Evolutionary conservation across 1,140 invertebrate genomes (phyloP).

Genomic region (Ceratosolen solmsi): DNA sequence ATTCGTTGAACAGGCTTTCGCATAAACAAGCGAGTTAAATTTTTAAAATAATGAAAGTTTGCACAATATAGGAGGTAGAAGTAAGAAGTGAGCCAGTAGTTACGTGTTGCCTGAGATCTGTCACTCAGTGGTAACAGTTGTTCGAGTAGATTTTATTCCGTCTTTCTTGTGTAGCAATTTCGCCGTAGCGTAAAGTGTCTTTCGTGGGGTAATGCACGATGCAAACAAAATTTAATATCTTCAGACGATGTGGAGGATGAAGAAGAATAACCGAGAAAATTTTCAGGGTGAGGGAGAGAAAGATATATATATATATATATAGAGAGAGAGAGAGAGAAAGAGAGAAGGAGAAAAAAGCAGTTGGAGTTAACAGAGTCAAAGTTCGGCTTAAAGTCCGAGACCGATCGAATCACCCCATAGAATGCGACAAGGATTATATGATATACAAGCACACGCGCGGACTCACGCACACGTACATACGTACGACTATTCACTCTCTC

Average conservation of each 20-base stretch:
- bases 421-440: constrained; percentile 44
- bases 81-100: neutral
- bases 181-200: neutral
- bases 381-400: constrained; percentile 28
- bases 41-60: neutral
- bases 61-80: neutral
- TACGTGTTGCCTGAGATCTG: neutral
- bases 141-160: neutral
- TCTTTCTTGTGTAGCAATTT: neutral
- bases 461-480: too few relatives aligned
- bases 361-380: neutral
- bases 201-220: neutral
- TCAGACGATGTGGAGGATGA: neutral
- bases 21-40: neutral
- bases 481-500: too few relatives aligned
- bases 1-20: neutral
- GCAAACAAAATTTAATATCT: neutral
- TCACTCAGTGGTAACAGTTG: constrained; percentile 15
- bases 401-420: constrained; percentile 38
- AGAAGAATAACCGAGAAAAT: neutral
- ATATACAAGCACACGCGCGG: too few relatives aligned
- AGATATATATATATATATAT: neutral
- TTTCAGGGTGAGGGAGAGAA: neutral
- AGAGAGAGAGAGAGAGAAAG: neutral
- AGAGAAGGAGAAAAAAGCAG: neutral